Conservation (phyloP, 2,797 vertebrate species). For the Leptodactylus fallax region DNA sequence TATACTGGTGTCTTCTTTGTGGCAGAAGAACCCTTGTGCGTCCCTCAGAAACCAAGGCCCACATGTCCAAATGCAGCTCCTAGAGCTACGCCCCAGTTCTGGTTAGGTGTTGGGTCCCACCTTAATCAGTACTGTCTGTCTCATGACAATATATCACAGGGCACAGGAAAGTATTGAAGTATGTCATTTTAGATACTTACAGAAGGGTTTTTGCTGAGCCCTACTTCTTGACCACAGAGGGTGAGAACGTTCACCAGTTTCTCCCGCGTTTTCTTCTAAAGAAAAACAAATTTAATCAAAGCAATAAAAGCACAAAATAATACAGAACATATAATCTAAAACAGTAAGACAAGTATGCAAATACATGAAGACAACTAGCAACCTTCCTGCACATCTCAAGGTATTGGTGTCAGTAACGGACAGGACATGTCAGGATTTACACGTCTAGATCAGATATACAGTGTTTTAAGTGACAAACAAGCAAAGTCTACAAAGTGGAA, state of each 20-base stretch:
- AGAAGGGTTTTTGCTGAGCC: slow-evolving; percentile 96
- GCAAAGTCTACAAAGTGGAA: neutral
- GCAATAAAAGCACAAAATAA: slow-evolving; percentile 52
- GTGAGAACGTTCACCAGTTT: slow-evolving; percentile 96
- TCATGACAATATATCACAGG: neutral
- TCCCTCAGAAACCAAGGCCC: no score
- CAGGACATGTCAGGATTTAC: neutral
- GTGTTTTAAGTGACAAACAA: neutral
- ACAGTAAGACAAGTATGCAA: neutral
- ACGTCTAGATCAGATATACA: neutral
- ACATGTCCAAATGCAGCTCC: no score
- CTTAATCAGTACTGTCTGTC: neutral
- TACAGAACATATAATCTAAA: neutral
- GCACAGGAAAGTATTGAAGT: neutral
- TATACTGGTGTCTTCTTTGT: no score
- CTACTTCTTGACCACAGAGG: slow-evolving; percentile 96
- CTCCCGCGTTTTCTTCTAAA: slow-evolving; percentile 94
- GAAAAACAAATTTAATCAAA: slow-evolving; percentile 51
- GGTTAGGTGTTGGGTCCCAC: neutral
- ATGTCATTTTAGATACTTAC: slow-evolving; percentile 77
- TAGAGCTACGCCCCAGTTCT: no score
- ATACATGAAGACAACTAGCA: neutral
- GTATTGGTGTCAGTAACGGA: neutral
- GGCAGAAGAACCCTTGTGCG: no score
- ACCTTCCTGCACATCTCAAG: neutral